These are phyloP conservation scores for Tringa solitaria DNA, from an alignment of 2,113 vertebrate genomes.

Conservation along the genomic window DNA sequence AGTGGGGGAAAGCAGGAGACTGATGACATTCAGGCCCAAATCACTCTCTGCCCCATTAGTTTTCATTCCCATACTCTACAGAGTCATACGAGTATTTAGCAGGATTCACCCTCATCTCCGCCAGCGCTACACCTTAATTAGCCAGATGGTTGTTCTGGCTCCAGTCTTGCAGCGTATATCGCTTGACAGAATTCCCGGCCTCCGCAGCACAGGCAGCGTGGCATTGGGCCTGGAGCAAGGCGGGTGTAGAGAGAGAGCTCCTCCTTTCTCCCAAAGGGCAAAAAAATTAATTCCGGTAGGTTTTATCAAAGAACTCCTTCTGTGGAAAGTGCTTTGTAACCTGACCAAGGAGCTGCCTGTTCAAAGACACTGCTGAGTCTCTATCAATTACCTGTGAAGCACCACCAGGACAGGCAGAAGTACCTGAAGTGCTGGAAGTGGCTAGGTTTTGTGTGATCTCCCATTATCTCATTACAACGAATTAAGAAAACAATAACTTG, in stretches of 20 bases:
- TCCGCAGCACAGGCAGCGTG: rapidly evolving
- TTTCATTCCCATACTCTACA: not conserved
- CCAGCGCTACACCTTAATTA: not conserved
- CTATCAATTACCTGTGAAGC: not conserved
- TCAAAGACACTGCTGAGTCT: not conserved
- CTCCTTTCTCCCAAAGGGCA: not conserved
- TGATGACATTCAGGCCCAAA: not conserved
- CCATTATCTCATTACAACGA: constrained; percentile 6
- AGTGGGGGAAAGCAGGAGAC: not conserved
- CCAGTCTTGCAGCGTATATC: not conserved
- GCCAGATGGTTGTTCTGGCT: not conserved
- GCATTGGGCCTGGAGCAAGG: not conserved
- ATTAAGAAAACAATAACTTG: constrained; percentile 3
- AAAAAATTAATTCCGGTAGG: not conserved
- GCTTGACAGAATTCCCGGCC: not conserved
- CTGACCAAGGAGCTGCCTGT: not conserved
- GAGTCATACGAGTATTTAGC: not conserved
- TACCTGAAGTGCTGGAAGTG: not conserved
- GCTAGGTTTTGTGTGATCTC: not conserved
- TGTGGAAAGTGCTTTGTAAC: not conserved
- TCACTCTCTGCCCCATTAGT: not conserved
- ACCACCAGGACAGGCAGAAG: not conserved
- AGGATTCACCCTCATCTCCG: not conserved
- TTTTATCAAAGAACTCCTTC: not conserved
- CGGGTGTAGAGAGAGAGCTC: not conserved